Evolutionary conservation across 2,113 vertebrate genomes (phyloP), one percentile per base, ranked within the genome.

Genomic region (Bubo blakistoni): DNA sequence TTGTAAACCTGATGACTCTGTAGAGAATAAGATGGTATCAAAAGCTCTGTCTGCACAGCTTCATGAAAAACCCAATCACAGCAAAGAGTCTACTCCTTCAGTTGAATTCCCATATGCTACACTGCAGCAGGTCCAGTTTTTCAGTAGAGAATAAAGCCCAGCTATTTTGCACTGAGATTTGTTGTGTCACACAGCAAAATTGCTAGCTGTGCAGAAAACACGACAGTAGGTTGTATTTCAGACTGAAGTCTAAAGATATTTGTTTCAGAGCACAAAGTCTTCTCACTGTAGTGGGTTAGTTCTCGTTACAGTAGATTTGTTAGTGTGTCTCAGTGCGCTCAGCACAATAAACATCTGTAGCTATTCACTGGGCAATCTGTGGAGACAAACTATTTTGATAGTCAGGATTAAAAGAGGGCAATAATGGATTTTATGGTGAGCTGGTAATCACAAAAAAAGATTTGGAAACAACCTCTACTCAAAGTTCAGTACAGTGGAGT

Each of bases 281-380:
- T 91, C 54, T 51, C 59, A 65, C 49, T 32, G 19, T 59, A 86
- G 80, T 73, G 59, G 63, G 49, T 78, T 89, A 65, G 46, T 76
- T 77, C 87, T 93, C 91, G 63, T 93, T 93, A n/a, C 63, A 78
- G 88, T 59, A 76, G 77, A 87, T 96, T 86, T 96, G 72, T 94
- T 83, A 61, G 18, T 11, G 9, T 73, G 58, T 86, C 71, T 86
- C 51, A 15, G 38, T 72, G 58, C 34, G 55, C 54, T 92, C 79
- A 74, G 79, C 70, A 76, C 66, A 86, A 80, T 92, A 94, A 95
- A 94, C 55, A 81, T 78, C 90, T 88, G 66, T 57, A 91, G 73
- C 70, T 79, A 40, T 72, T 88, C 61, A 38, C 52, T 90, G 71
- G 57, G 59, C 54, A 81, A 79, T 79, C 71, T 70, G 65, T 47